Base-by-base conservation (phyloP, 1,140 invertebrate genomes). In the Cylas formicarius region DNA sequence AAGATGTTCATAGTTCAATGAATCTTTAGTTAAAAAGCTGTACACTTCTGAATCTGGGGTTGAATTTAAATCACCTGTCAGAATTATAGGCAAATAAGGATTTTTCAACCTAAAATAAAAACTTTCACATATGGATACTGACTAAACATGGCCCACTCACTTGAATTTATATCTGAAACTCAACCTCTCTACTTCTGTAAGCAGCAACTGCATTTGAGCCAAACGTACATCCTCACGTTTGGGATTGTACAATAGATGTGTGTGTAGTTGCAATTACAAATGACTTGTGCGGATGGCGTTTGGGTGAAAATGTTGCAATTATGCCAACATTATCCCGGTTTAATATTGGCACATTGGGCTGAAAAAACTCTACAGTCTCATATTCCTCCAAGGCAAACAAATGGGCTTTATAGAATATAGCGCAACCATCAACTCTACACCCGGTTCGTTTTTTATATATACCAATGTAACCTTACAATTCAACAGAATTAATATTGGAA, bases 201-300 rank as follows among this genome's bases (percentile, higher is more conserved):
- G 67, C 3, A 96, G 65, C 24, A 90, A 58, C 57, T 84, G 77
- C 14, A 78, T 68, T 67, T 97, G 94, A 0, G 87, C 90, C 11
- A 95, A 69, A 57, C 91, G 80, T 0, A 96, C 78, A 66, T 97
- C 92, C 16, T 84, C 78, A 18, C 93, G 67, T 55, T 71, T 80
- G 0, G 89, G 90, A 73, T 97, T 97, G 62, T 86, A 97, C 4
- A 97, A 68, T n/a, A 97, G 70, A 70, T 97, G 94, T 0, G n/a
- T n/a, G n/a, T n/a, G 93, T 97, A 3, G 89, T 97, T 4, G 88
- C 89, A 0, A 97, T 75, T 18, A 88, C 74, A 33, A 91, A 64
- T 14, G 79, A 67, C 4, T 65, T 67, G 1, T 63, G 33, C 2
- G 70, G 70, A 33, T 61, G 55, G 1, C 57, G 48, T 45, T 69